These are phyloP conservation scores for Psittacula echo DNA, from an alignment of 2,797 vertebrate species.

Conservation along the genomic window DNA sequence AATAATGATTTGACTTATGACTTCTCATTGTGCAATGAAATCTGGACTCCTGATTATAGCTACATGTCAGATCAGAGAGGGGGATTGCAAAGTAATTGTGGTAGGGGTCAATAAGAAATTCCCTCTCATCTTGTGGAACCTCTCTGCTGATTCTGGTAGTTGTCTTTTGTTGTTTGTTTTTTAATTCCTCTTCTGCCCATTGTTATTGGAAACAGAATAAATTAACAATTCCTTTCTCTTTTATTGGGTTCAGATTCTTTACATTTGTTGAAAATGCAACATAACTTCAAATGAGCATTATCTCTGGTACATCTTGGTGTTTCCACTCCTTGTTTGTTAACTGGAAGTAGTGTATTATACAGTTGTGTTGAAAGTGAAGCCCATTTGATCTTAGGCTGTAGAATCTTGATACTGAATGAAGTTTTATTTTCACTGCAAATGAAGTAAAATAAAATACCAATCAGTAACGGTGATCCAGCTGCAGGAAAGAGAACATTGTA, in stretches of 20 bases:
- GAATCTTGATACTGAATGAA: not conserved
- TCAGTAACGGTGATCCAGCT: not conserved
- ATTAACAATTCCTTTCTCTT: not conserved
- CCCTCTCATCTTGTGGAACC: not conserved
- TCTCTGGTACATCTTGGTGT: not conserved
- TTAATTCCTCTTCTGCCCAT: not conserved
- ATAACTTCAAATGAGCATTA: not conserved
- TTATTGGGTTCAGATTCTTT: not conserved
- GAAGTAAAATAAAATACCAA: not conserved
- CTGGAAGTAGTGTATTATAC: not conserved
- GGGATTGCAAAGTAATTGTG: not conserved
- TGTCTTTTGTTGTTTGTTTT: not conserved
- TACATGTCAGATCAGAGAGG: not conserved
- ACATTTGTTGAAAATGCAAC: not conserved
- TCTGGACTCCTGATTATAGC: not conserved
- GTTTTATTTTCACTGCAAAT: not conserved
- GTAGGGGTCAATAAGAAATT: not conserved
- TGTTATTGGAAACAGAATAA: not conserved
- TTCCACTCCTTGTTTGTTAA: not conserved
- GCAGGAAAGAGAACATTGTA: not conserved
- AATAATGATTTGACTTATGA: not conserved
- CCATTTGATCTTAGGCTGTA: not conserved
- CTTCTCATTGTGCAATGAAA: not conserved
- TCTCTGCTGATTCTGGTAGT: not conserved
- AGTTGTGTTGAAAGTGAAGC: not conserved